Evolutionary conservation across 1,140 invertebrate genomes (phyloP), one percentile per base, ranked within the genome.

Genomic region (Atta colombica): DNA sequence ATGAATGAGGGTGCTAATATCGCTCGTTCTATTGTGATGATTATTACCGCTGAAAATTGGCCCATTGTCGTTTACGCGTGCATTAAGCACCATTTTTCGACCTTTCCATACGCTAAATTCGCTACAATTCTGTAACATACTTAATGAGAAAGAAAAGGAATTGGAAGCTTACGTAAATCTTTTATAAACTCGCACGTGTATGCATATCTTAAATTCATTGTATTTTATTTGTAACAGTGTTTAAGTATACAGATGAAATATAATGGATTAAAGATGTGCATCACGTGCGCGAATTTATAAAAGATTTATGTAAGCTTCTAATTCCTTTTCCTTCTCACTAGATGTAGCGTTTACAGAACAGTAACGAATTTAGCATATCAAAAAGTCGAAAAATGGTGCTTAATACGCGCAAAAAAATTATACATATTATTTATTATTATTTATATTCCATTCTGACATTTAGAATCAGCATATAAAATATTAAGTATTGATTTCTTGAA

Each of bases 1-100:
- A 55, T 16, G 25, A 84, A 84, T 58, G 77, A 74, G 63, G 78
- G 45, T 28, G 45, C 63, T 78, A 77, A 89, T 77, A 90, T 90
- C 60, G 88, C 63, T 60, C 77, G 71, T 72, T 74, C 80, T 87
- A 87, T 89, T 72, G 72, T 60, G 55, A 72, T 72, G 77, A 84
- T 78, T 60, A 84, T 65, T 87, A 77, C 80, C 80, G 68, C 53
- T 86, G 74, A 60, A 89, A 89, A 86, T 89, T 89, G 68, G 55
- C 69, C 55, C 66, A 86, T 89, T 81, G 69, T 80, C 53, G 35
- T 61, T 61, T 69, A 69, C 69, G 8, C 53, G 31, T 28, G 18
- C 8, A 10, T 16, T 21, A 66, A 55, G 28, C 18, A 16, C 39
- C 60, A 39, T 55, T 78, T 78, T 75, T 85, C 77, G 45, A 18